Conservation (phyloP, 53 echinoderm and acorn worm genomes). For the Mesocentrotus franciscanus region DNA sequence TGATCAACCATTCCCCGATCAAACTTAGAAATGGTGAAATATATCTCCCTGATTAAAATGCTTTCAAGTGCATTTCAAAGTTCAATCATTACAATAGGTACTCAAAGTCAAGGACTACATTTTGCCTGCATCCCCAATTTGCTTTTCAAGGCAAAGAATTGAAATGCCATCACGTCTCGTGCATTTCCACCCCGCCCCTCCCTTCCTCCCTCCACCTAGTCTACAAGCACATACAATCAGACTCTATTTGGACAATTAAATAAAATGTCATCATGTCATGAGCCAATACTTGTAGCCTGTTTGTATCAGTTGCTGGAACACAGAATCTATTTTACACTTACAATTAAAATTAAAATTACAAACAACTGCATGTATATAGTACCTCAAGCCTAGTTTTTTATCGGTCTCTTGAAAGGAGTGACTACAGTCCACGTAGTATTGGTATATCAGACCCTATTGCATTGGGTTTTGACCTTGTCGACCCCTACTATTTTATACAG, state of each 20-base stretch:
- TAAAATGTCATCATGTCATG: too few relatives aligned
- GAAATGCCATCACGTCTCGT: constrained; percentile 25
- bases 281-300: too few relatives aligned
- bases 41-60: neutral
- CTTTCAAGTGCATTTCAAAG: neutral
- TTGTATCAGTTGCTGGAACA: too few relatives aligned
- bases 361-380: too few relatives aligned
- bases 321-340: too few relatives aligned
- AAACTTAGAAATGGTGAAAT: neutral
- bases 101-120: neutral
- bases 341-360: too few relatives aligned
- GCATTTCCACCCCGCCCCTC: neutral
- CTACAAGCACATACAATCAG: neutral
- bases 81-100: neutral
- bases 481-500: too few relatives aligned
- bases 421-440: too few relatives aligned
- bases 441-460: too few relatives aligned
- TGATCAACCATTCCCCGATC: neutral
- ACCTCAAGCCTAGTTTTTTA: too few relatives aligned
- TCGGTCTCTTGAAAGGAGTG: too few relatives aligned
- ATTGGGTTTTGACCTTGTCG: too few relatives aligned
- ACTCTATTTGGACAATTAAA: neutral
- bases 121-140: neutral
- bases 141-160: neutral
- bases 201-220: neutral